phyloP scores from a whole-genome alignment of 2,888 invertebrate genomes.

The Ernsta delagoae region DNA sequence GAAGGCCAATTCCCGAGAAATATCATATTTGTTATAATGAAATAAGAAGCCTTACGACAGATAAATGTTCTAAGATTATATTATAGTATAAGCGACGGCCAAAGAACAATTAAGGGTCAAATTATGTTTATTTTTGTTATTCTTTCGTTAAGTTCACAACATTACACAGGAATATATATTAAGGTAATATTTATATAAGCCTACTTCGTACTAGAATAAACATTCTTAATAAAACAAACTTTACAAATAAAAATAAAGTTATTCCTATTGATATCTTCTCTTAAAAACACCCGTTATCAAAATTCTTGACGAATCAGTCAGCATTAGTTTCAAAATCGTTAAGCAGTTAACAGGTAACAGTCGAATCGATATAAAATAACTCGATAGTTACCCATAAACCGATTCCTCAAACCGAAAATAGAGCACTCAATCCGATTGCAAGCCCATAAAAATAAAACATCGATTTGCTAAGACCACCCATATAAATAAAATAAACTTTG shows the following conservation, averaged over 20 bases:
- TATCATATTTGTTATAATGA: not conserved
- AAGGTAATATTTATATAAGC: no score
- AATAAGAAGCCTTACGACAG: not conserved
- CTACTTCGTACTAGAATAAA: no score
- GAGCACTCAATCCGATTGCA: conserved; percentile 27
- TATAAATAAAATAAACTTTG: conserved; percentile 30
- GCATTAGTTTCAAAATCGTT: no score
- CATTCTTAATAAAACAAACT: no score
- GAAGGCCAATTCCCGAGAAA: not conserved
- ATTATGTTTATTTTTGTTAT: not conserved
- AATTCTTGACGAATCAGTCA: no score
- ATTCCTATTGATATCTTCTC: no score
- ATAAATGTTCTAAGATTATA: not conserved
- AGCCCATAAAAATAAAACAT: conserved; percentile 26
- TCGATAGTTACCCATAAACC: conserved; percentile 2
- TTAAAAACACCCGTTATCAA: no score
- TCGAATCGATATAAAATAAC: conserved; percentile 6
- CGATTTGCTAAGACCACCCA: conserved; percentile 25
- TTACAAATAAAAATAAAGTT: no score
- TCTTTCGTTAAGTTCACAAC: no score
- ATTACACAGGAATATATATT: no score
- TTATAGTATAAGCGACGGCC: not conserved
- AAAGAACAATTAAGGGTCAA: not conserved
- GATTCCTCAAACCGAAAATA: conserved; percentile 9
- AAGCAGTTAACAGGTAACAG: no score